A percentile compares a stretch with the other conserved stretches of the same genome.
Evolutionary conservation across 2,888 invertebrate genomes (phyloP).

Genomic region (Lasioglossum malachurum): DNA sequence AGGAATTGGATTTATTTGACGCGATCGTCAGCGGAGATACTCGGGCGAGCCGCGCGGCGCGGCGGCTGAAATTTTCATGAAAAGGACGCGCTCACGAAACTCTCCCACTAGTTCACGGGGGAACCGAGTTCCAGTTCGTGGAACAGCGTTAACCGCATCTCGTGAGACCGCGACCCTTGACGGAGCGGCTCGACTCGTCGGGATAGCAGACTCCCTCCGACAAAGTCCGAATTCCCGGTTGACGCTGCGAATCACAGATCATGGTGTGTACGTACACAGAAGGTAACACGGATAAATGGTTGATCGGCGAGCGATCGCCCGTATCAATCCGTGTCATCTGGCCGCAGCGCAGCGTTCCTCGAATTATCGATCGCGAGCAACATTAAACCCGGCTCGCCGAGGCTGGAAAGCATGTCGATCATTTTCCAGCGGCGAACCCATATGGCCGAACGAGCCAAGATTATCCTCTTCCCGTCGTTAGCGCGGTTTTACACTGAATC

Average conservation of each 20-base stretch:
- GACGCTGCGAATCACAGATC: background rate
- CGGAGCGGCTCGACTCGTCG: constrained; percentile 50
- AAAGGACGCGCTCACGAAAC: constrained; percentile 27
- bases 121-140: constrained; percentile 57
- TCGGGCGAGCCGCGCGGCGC: background rate
- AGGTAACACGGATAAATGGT: constrained; percentile 4
- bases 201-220: constrained; percentile 30
- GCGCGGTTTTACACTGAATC: constrained; percentile 52
- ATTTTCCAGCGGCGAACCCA: constrained; percentile 39
- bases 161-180: constrained; percentile 60
- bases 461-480: constrained; percentile 79
- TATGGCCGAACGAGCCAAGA: constrained; percentile 74
- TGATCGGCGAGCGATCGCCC: constrained; percentile 28
- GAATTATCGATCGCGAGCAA: constrained; percentile 52
- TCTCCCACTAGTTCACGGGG: constrained; percentile 23
- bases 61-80: constrained; percentile 2
- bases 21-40: constrained; percentile 7
- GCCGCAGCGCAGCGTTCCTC: constrained; percentile 28
- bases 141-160: constrained; percentile 63
- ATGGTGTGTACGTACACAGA: background rate
- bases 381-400: constrained; percentile 12
- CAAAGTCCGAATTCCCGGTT: background rate
- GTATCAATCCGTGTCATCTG: constrained; percentile 57
- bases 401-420: constrained; percentile 45
- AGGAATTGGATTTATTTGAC: constrained; percentile 21